These are phyloP conservation scores for Meloe dianella DNA, from an alignment of 2,888 invertebrate genomes.

Conservation along the genomic window DNA sequence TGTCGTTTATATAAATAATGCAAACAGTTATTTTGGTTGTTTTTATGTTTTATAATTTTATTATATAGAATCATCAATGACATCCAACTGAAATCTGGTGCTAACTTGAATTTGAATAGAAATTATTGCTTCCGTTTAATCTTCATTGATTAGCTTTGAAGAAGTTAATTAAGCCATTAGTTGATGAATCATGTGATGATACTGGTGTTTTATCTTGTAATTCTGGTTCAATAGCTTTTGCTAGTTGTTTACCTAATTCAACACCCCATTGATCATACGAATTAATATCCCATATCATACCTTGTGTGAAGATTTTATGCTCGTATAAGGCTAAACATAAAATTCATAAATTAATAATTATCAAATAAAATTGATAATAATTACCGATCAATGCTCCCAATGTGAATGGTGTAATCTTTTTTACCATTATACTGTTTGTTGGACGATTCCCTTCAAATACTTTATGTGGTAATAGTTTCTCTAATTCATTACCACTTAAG, in stretches of 20 bases:
- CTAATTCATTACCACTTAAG: conserved; percentile 72
- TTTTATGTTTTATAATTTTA: too few species aligned
- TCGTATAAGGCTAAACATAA: conserved; percentile 92
- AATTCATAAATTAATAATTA: not conserved
- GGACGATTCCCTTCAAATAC: conserved; percentile 97
- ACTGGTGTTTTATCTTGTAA: conserved; percentile 71
- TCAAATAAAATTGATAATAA: not conserved
- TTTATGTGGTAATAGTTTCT: conserved; percentile 91
- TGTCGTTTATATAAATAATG: too few species aligned
- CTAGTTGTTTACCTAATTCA: conserved; percentile 97
- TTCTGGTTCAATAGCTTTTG: conserved; percentile 98
- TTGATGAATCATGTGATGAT: conserved; percentile 89
- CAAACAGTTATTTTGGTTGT: too few species aligned
- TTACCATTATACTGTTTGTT: conserved; percentile 94
- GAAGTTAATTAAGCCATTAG: conserved; percentile 97
- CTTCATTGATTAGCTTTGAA: conserved; percentile 65
- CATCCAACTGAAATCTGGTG: too few species aligned
- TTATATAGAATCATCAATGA: too few species aligned
- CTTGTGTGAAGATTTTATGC: conserved; percentile 98
- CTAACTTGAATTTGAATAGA: too few species aligned
- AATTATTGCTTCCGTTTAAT: too few species aligned
- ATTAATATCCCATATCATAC: conserved; percentile 98
- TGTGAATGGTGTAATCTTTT: conserved; percentile 89
- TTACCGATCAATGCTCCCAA: conserved; percentile 91
- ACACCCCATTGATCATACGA: conserved; percentile 99